A percentile compares a stretch with the other conserved stretches of the same genome.
Evolutionary conservation across 2,888 invertebrate genomes (phyloP).

Genomic region (Polia nebulosa): DNA sequence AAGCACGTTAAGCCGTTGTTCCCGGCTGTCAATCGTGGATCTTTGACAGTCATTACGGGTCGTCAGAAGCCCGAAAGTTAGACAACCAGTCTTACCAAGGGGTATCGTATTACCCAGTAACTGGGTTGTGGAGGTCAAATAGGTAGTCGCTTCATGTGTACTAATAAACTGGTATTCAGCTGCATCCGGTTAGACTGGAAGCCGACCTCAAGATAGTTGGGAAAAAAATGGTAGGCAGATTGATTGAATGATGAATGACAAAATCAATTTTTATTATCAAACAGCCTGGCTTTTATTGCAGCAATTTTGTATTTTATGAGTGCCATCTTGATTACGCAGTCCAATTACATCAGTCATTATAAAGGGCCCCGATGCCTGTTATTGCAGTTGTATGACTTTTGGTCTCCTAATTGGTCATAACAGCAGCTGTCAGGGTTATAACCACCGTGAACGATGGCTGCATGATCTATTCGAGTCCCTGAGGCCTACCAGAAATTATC

Average conservation of each 20-base stretch:
- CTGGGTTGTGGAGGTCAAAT: too few species aligned
- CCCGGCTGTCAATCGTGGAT: too few species aligned
- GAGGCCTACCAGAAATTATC: background rate
- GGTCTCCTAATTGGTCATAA: slow-evolving; percentile 18
- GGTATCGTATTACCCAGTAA: too few species aligned
- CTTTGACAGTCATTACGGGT: too few species aligned
- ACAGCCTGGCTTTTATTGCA: slow-evolving; percentile 17
- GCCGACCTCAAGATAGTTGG: too few species aligned
- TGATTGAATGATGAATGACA: background rate
- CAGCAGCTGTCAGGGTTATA: slow-evolving; percentile 25
- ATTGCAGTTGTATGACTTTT: slow-evolving; percentile 52
- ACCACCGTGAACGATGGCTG: background rate
- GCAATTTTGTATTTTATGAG: slow-evolving; percentile 32
- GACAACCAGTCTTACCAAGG: too few species aligned
- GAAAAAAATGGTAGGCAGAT: too few species aligned
- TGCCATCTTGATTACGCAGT: slow-evolving; percentile 26
- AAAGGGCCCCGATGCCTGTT: slow-evolving; percentile 48
- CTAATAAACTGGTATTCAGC: too few species aligned
- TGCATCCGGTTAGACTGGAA: too few species aligned
- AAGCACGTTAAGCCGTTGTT: too few species aligned
- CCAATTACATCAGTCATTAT: slow-evolving; percentile 42
- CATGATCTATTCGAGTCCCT: slow-evolving; percentile 14
- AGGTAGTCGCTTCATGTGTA: too few species aligned
- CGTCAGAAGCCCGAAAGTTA: too few species aligned
- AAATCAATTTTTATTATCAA: slow-evolving; percentile 19